Conservation (phyloP, 2,888 invertebrate genomes). For the Drosophila borborema region DNA sequence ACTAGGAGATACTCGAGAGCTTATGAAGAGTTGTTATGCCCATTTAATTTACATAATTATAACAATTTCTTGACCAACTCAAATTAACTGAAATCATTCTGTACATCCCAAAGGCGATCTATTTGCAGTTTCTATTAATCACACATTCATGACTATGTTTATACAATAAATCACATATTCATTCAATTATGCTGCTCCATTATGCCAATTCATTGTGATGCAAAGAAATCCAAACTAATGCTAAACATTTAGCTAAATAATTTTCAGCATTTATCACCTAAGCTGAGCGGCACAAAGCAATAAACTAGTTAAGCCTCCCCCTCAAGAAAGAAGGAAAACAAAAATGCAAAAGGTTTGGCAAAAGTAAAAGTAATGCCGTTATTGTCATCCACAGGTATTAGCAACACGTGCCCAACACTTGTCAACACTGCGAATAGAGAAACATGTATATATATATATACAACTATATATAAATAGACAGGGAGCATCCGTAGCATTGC, state of each 20-base stretch:
- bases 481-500: neutral
- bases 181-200: conserved; percentile 20
- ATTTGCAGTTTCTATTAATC: neutral
- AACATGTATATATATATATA: neutral
- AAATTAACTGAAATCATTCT: neutral
- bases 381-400: conserved; percentile 70
- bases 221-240: conserved; percentile 4
- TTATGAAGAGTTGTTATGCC: too few species aligned
- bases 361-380: conserved; percentile 75
- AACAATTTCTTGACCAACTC: neutral
- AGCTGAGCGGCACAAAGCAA: conserved; percentile 27
- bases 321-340: conserved; percentile 7
- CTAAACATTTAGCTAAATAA: conserved; percentile 18
- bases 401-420: conserved; percentile 61
- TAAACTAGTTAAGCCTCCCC: conserved; percentile 48
- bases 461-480: neutral
- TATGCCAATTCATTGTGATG: conserved; percentile 34
- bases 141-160: neutral
- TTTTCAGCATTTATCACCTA: conserved; percentile 45
- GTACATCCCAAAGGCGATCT: neutral
- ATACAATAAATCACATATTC: conserved; percentile 3
- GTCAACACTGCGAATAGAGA: conserved; percentile 32
- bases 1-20: too few species aligned
- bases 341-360: conserved; percentile 33
- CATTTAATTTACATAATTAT: too few species aligned